A percentile compares a stretch with the other conserved stretches of the same genome.
Evolutionary conservation across 2,888 invertebrate species (phyloP).

Genomic region (Fragum sueziense): DNA sequence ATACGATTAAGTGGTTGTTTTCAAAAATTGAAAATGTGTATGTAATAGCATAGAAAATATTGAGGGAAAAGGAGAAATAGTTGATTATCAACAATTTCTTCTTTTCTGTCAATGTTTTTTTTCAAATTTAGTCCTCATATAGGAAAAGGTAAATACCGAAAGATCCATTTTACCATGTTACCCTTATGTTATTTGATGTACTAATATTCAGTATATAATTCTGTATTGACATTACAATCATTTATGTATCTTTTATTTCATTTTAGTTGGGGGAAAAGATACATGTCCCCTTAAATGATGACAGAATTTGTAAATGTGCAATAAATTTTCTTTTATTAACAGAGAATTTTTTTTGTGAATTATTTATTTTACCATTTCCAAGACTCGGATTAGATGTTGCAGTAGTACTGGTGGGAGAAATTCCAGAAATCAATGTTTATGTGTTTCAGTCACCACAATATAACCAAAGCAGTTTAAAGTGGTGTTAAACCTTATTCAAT

Average conservation of each 20-base stretch:
- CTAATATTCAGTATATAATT: constrained; percentile 4
- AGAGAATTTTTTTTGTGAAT: background rate
- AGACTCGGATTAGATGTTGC: too few relatives aligned
- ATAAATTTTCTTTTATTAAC: constrained; percentile 10
- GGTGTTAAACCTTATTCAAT: too few relatives aligned
- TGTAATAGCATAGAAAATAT: too few relatives aligned
- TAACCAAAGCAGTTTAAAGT: too few relatives aligned
- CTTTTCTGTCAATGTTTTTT: too few relatives aligned
- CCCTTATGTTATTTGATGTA: constrained; percentile 13
- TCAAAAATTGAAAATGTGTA: too few relatives aligned
- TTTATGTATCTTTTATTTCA: constrained; percentile 1
- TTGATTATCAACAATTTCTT: too few relatives aligned
- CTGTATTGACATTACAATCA: constrained; percentile 1
- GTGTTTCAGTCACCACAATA: background rate
- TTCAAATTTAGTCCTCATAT: too few relatives aligned
- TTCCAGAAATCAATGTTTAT: background rate
- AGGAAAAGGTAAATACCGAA: too few relatives aligned
- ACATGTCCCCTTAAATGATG: constrained; percentile 6
- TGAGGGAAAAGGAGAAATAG: too few relatives aligned
- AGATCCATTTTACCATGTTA: too few relatives aligned
- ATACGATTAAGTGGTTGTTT: too few relatives aligned
- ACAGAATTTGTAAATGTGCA: constrained; percentile 22
- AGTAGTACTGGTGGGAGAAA: background rate
- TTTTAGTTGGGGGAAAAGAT: background rate
- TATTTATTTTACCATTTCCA: background rate